phyloP scores from a whole-genome alignment of 2,888 invertebrate species.

The Ophion slaviceki region DNA sequence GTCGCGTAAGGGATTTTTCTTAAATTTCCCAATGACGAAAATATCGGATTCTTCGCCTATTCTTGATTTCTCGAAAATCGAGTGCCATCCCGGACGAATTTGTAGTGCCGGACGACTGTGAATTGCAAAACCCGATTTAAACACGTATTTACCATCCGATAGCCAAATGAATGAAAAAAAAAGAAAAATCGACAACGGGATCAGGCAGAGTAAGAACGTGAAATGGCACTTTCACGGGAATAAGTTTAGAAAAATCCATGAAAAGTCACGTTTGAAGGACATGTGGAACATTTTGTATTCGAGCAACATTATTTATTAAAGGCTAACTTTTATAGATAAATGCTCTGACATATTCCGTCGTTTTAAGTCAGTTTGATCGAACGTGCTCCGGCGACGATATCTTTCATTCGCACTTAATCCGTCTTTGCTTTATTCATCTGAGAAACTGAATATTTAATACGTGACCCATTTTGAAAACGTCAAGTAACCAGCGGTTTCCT shows the following conservation, averaged over 20 bases:
- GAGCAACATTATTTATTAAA: not conserved
- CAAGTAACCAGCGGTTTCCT: not conserved
- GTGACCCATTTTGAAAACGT: not conserved
- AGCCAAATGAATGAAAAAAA: constrained; percentile 46
- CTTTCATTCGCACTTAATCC: not conserved
- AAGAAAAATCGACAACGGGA: constrained; percentile 34
- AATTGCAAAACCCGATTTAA: constrained; percentile 74
- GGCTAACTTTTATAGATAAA: not conserved
- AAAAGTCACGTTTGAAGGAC: not conserved
- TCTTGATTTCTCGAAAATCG: constrained; percentile 62
- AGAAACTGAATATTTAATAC: constrained; percentile 3
- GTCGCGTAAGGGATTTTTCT: constrained; percentile 8
- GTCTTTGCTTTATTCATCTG: not conserved
- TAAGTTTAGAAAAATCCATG: not conserved
- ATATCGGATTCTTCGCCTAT: constrained; percentile 36
- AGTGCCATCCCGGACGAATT: constrained; percentile 66
- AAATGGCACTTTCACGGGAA: not conserved
- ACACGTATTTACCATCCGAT: constrained; percentile 63
- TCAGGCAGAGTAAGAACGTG: constrained; percentile 37
- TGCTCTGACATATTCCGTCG: not conserved
- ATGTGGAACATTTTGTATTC: too few relatives aligned
- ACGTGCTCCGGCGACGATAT: not conserved
- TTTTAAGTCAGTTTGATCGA: not conserved
- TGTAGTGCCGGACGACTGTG: constrained; percentile 66
- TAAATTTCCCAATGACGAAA: constrained; percentile 20